A percentile compares a stretch with the other conserved stretches of the same genome.
phyloP scores from a whole-genome alignment of 2,888 invertebrate species.

The Brachypalpus laphriformis region DNA sequence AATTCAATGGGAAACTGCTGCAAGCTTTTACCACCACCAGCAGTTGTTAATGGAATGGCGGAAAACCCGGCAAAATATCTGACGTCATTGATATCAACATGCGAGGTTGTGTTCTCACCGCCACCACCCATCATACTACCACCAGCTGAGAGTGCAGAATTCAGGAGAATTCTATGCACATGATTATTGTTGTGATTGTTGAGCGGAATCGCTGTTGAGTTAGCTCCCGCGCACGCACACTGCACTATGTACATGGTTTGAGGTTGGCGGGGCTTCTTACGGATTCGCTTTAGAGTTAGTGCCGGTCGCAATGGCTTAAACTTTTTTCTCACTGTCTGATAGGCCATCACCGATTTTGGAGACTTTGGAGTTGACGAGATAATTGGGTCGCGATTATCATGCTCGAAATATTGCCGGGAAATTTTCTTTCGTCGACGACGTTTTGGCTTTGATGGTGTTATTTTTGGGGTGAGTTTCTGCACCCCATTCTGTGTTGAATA shows the following conservation, averaged over 20 bases:
- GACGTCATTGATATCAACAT: constrained; percentile 70
- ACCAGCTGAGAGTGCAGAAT: constrained; percentile 63
- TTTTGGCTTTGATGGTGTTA: constrained; percentile 59
- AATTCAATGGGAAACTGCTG: constrained; percentile 68
- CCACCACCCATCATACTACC: constrained; percentile 12
- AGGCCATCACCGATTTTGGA: constrained; percentile 69
- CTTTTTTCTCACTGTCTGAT: constrained; percentile 80
- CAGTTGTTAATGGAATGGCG: constrained; percentile 37
- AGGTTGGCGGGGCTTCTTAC: constrained; percentile 48
- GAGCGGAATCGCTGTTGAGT: constrained; percentile 46
- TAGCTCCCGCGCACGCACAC: constrained; percentile 78
- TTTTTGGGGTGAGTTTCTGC: constrained; percentile 75
- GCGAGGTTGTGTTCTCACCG: constrained; percentile 43
- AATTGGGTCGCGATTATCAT: constrained; percentile 79
- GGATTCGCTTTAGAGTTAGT: constrained; percentile 70
- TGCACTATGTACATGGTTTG: constrained; percentile 63
- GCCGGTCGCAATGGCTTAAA: constrained; percentile 80
- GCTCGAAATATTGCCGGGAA: constrained; percentile 79
- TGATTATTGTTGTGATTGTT: constrained; percentile 72
- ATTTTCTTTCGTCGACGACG: constrained; percentile 74
- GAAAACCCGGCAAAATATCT: constrained; percentile 71
- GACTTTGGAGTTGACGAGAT: constrained; percentile 26
- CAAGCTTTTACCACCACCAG: constrained; percentile 30
- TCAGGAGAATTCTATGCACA: constrained; percentile 71
- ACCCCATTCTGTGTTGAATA: constrained; percentile 77